Percentiles rank a stretch among this genome's conserved stretches.
These are phyloP conservation scores for Arrhopalites spinosus DNA, from an alignment of 2,888 invertebrate species.

Conservation along the genomic window DNA sequence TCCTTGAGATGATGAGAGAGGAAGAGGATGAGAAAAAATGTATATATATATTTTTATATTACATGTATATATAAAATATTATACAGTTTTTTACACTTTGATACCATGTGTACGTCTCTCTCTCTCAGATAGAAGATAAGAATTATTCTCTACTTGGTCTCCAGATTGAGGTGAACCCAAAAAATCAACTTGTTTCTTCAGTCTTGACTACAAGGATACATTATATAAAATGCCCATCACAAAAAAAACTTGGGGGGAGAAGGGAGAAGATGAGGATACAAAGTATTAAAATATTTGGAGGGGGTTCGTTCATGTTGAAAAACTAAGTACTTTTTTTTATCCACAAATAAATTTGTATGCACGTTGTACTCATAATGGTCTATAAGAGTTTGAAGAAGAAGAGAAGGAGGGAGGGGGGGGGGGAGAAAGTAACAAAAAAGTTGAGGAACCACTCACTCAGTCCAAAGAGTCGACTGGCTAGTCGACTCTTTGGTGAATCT, in stretches of 20 bases:
- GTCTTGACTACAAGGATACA: neutral
- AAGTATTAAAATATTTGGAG: conserved; percentile 18
- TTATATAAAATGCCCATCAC: neutral
- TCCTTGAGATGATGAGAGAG: neutral
- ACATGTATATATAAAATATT: neutral
- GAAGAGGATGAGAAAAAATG: neutral
- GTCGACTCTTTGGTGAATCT: conserved; percentile 35
- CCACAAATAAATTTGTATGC: too few relatives aligned
- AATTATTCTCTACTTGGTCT: too few relatives aligned
- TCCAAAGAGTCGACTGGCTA: neutral
- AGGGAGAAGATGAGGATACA: conserved; percentile 12
- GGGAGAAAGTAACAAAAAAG: conserved; percentile 22
- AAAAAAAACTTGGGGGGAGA: neutral
- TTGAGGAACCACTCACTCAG: conserved; percentile 33
- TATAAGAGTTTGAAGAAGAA: neutral
- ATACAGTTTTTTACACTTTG: too few relatives aligned
- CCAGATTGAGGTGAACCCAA: too few relatives aligned
- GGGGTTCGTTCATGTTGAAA: neutral
- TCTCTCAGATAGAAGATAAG: too few relatives aligned
- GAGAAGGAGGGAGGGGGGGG: neutral
- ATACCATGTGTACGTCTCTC: neutral
- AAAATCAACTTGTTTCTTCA: neutral
- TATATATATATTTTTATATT: neutral
- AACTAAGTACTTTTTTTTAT: neutral
- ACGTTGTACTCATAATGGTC: too few relatives aligned